Percentiles rank a stretch among this genome's conserved stretches.
Evolutionary conservation across 2,888 invertebrate species (phyloP).

Genomic region (Oligia strigilis): DNA sequence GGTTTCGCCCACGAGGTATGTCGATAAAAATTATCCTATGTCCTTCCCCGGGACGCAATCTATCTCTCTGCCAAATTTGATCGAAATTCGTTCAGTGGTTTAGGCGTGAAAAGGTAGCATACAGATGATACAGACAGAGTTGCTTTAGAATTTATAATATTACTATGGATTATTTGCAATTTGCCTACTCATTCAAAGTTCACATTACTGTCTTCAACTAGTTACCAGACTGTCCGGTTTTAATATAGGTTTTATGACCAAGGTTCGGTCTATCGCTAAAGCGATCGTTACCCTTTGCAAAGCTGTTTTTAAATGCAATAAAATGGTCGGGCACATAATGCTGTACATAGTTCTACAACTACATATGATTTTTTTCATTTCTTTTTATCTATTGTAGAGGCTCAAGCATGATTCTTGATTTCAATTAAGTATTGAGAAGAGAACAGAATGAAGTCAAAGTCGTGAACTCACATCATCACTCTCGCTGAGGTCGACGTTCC

Average conservation of each 20-base stretch:
- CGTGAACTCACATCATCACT: constrained; percentile 96
- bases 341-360: no score
- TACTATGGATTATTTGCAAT: neutral
- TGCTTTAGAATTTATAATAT: no score
- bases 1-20: no score
- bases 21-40: no score
- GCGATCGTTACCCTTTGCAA: constrained; percentile 10
- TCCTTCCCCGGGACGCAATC: no score
- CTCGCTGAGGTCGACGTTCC: constrained; percentile 98
- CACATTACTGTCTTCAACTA: neutral
- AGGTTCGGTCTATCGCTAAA: neutral
- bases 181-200: neutral
- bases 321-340: neutral
- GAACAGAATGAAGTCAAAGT: neutral
- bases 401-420: neutral
- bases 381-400: neutral
- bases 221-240: constrained; percentile 3
- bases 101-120: no score
- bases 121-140: no score
- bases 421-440: neutral
- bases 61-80: no score
- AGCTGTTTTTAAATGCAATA: neutral
- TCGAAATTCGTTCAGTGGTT: no score
- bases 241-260: constrained; percentile 4
- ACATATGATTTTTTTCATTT: no score